Evolutionary conservation across 2,797 vertebrate species (phyloP).

Genomic region (Lutjanus campechanus): DNA sequence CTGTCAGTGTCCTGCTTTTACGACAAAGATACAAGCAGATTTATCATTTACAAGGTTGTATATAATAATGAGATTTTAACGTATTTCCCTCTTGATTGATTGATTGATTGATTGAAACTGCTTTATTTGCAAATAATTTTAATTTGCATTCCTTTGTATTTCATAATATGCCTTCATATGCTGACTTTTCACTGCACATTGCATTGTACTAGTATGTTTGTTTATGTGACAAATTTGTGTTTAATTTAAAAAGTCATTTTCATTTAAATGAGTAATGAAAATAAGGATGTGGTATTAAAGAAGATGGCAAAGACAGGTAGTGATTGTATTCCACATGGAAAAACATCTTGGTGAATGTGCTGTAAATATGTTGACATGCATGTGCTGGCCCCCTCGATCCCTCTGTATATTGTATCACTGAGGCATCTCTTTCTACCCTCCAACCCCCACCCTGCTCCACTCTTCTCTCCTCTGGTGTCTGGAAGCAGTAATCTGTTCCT

Average conservation of each 20-base stretch:
- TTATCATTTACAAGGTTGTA: no score
- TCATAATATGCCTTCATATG: background rate
- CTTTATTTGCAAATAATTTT: no score
- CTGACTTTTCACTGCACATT: background rate
- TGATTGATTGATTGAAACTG: no score
- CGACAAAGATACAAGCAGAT: no score
- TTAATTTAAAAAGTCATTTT: background rate
- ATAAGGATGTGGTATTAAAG: constrained; percentile 12
- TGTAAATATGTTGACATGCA: constrained; percentile 45
- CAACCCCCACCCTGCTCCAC: constrained; percentile 66
- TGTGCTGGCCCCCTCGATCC: constrained; percentile 45
- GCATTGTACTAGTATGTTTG: background rate
- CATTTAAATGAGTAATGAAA: constrained; percentile 17
- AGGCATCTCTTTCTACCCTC: constrained; percentile 68
- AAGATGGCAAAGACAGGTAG: background rate
- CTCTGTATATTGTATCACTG: constrained; percentile 68
- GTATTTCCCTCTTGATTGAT: no score
- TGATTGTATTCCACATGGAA: constrained; percentile 4
- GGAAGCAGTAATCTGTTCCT: constrained; percentile 86
- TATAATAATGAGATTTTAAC: no score
- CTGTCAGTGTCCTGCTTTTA: no score
- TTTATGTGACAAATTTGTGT: background rate
- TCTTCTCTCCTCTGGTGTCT: constrained; percentile 82
- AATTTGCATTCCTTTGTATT: background rate
- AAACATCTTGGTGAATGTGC: constrained; percentile 29